Evolutionary conservation across 2,888 invertebrate species (phyloP).

Genomic region (Gari tellinella): DNA sequence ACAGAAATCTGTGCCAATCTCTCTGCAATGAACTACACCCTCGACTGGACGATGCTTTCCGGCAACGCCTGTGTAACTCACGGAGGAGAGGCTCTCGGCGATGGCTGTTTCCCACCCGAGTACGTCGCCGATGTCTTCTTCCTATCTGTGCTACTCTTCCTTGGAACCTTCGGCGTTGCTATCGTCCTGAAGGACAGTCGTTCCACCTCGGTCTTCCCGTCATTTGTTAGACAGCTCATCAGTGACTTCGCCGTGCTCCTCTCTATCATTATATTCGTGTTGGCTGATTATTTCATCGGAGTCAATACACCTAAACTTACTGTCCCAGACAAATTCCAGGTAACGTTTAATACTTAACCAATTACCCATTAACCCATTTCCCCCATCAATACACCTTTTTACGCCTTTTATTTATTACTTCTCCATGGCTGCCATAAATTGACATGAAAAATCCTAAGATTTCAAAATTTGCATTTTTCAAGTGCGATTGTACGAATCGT

Average conservation of each 20-base stretch:
- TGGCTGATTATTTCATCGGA: slow-evolving; percentile 91
- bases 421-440: too few relatives aligned
- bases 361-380: too few relatives aligned
- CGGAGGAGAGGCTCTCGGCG: slow-evolving; percentile 85
- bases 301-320: slow-evolving; percentile 97
- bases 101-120: slow-evolving; percentile 51
- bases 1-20: slow-evolving; percentile 8
- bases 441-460: too few relatives aligned
- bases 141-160: slow-evolving; percentile 96
- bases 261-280: slow-evolving; percentile 96
- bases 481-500: too few relatives aligned
- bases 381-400: too few relatives aligned
- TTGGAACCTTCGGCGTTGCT: slow-evolving; percentile 96
- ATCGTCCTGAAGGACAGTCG: slow-evolving; percentile 96
- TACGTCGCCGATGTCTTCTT: slow-evolving; percentile 90
- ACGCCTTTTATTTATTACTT: too few relatives aligned
- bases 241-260: slow-evolving; percentile 99
- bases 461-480: too few relatives aligned
- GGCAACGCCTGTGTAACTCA: slow-evolving; percentile 34
- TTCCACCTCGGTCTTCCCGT: slow-evolving; percentile 81
- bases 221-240: slow-evolving; percentile 91
- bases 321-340: slow-evolving; percentile 86
- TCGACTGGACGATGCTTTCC: slow-evolving; percentile 22
- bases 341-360: too few relatives aligned
- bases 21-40: slow-evolving; percentile 16